A percentile compares a stretch with the other conserved stretches of the same genome.
These are phyloP conservation scores for Terebella lapidaria DNA, from an alignment of 2,888 invertebrate species.

Conservation along the genomic window DNA sequence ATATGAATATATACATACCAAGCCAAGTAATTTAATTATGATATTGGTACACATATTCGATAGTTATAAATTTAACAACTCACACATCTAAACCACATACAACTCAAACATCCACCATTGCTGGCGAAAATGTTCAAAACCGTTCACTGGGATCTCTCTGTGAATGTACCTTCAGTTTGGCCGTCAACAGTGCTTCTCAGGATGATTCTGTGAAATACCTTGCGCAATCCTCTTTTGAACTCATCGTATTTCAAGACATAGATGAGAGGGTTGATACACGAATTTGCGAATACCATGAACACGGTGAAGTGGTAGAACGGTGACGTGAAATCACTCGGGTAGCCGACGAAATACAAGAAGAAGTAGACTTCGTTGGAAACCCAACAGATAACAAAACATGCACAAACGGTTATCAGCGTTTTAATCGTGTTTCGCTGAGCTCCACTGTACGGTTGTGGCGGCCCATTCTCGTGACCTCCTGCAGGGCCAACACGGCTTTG, in stretches of 20 bases:
- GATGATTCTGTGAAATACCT: too few species aligned
- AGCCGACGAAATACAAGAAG: slow-evolving; percentile 21
- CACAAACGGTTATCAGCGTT: slow-evolving; percentile 16
- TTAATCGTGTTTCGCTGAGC: slow-evolving; percentile 20
- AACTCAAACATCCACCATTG: too few species aligned
- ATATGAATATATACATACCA: too few species aligned
- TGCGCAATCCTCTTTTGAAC: slow-evolving; percentile 15
- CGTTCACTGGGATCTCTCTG: too few species aligned
- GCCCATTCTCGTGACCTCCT: background rate
- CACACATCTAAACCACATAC: too few species aligned
- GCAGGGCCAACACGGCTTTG: slow-evolving; percentile 4
- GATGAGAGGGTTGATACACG: slow-evolving; percentile 24
- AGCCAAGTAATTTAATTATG: too few species aligned
- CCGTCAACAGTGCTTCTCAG: too few species aligned
- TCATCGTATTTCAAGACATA: slow-evolving; percentile 19
- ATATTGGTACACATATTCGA: too few species aligned
- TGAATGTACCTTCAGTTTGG: too few species aligned
- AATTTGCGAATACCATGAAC: slow-evolving; percentile 19
- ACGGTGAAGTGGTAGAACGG: slow-evolving; percentile 23
- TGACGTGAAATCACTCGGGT: slow-evolving; percentile 4
- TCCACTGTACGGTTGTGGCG: slow-evolving; percentile 1
- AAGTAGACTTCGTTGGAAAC: slow-evolving; percentile 21
- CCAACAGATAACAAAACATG: slow-evolving; percentile 20
- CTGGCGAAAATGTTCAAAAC: too few species aligned
- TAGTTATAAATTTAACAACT: too few species aligned